A percentile compares a stretch with the other conserved stretches of the same genome.
Evolutionary conservation across 2,113 vertebrate genomes (phyloP).

Genomic region (Delphinus delphis): DNA sequence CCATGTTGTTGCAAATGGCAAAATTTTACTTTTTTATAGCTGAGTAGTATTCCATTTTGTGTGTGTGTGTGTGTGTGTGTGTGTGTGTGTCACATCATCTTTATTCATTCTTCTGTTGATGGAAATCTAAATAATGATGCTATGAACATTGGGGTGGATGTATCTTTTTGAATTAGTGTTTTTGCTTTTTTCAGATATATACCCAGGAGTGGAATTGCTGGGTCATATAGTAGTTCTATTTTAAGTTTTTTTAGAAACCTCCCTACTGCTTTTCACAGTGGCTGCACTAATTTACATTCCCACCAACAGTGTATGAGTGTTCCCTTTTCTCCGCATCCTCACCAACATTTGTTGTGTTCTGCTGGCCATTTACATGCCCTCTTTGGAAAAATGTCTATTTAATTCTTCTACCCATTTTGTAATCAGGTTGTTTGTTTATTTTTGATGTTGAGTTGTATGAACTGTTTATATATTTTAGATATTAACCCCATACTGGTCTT

Average conservation of each 20-base stretch:
- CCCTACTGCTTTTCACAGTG: not conserved
- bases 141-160: not conserved
- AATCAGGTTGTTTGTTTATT: too few species aligned
- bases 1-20: not conserved
- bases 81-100: not conserved
- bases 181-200: not conserved
- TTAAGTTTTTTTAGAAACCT: not conserved
- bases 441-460: too few species aligned
- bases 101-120: not conserved
- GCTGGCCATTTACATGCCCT: not conserved
- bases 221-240: not conserved
- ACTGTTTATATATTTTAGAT: too few species aligned
- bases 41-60: too few species aligned
- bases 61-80: too few species aligned
- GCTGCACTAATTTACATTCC: not conserved
- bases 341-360: not conserved
- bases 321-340: not conserved
- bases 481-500: too few species aligned
- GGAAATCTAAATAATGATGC: not conserved
- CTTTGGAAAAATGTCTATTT: not conserved
- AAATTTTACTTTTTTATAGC: too few species aligned
- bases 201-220: not conserved
- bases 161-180: not conserved
- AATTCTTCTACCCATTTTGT: not conserved
- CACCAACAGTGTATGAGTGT: not conserved